These are phyloP conservation scores for Chrysochloris asiatica DNA, from an alignment of 2,113 vertebrate genomes.

Conservation along the genomic window DNA sequence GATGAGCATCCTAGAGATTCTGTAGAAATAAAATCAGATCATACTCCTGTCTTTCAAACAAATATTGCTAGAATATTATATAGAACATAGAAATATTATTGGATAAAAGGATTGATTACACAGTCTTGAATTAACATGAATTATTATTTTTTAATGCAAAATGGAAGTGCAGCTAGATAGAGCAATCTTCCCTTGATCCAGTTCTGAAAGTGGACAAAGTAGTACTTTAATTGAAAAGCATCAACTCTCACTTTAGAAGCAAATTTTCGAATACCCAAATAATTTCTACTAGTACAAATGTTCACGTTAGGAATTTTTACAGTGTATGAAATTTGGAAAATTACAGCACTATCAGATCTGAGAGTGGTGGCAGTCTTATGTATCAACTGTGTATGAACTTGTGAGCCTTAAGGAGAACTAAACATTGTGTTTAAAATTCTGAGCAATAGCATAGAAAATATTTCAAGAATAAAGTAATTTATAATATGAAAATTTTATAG, in stretches of 20 bases:
- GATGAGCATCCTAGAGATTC: not conserved
- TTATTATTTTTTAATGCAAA: not conserved
- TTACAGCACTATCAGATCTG: not conserved
- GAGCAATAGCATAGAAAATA: slow-evolving; percentile 25
- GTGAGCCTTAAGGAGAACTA: not conserved
- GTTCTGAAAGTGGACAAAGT: slow-evolving; percentile 13
- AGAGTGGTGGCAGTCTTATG: not conserved
- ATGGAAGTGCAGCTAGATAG: not conserved
- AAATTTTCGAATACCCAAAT: not conserved
- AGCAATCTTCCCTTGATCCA: not conserved
- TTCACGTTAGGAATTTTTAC: not conserved
- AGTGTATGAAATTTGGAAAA: not conserved
- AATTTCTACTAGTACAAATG: not conserved
- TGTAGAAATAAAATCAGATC: not conserved
- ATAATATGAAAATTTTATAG: slow-evolving; percentile 47
- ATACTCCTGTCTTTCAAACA: not conserved
- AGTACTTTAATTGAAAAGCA: not conserved
- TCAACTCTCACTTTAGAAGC: not conserved
- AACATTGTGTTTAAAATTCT: slow-evolving; percentile 15
- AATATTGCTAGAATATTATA: not conserved
- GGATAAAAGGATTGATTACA: too few species aligned
- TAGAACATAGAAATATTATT: not conserved
- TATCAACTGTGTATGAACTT: not conserved
- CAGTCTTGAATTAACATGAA: not conserved
- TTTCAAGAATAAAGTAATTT: slow-evolving; percentile 38